Percentiles rank a stretch among this genome's conserved stretches.
Evolutionary conservation across 1,140 invertebrate genomes (phyloP).

Genomic region (Drosophila parvula): DNA sequence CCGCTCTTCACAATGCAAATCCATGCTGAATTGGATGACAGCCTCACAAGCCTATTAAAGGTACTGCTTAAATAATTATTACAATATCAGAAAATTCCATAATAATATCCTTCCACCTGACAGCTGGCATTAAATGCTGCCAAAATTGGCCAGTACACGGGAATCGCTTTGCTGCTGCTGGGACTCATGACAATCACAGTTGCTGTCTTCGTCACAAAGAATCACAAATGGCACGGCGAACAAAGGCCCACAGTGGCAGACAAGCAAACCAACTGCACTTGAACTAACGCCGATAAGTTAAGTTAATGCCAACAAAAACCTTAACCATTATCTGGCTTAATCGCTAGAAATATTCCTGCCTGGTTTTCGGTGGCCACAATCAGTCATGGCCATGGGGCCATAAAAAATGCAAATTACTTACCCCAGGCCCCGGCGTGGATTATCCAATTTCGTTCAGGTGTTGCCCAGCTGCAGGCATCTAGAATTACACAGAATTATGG

Average conservation of each 20-base stretch:
- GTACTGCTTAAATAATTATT: conserved; percentile 7
- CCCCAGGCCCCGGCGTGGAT: conserved; percentile 24
- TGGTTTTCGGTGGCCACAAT: conserved; percentile 17
- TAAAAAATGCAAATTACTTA: conserved; percentile 43
- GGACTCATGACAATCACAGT: conserved; percentile 36
- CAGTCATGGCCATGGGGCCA: conserved; percentile 30
- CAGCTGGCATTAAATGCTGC: conserved; percentile 52
- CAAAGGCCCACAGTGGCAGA: conserved; percentile 7
- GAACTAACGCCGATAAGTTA: conserved; percentile 18
- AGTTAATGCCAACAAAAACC: conserved; percentile 1
- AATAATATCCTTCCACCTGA: neutral
- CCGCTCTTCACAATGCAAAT: conserved; percentile 54
- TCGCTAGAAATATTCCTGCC: neutral
- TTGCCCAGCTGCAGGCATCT: conserved; percentile 72
- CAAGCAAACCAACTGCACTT: conserved; percentile 25
- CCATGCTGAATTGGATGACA: conserved; percentile 51
- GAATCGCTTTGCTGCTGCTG: conserved; percentile 54
- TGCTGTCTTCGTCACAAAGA: conserved; percentile 49
- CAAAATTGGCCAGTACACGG: conserved; percentile 47
- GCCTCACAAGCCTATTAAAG: conserved; percentile 43
- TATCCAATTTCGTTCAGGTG: conserved; percentile 72
- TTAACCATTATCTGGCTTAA: conserved; percentile 18
- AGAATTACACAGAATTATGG: conserved; percentile 81
- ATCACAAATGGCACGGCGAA: conserved; percentile 63
- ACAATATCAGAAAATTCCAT: neutral